phyloP scores from a whole-genome alignment of 2,113 vertebrate genomes.

The Hypocryptadius cinnamomeus region DNA sequence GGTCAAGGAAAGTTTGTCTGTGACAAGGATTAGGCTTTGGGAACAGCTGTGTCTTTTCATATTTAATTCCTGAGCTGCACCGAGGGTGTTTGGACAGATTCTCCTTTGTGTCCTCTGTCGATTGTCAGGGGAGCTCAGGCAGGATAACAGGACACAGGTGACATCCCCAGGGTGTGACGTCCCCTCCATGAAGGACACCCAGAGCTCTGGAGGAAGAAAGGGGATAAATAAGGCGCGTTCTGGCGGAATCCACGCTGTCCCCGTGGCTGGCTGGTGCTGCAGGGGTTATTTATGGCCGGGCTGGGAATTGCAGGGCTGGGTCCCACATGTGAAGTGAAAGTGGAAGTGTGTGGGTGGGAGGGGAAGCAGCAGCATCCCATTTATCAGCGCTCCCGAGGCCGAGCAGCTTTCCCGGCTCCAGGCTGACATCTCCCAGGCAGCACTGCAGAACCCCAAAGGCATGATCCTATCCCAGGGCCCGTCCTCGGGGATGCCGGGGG shows the following conservation, averaged over 20 bases:
- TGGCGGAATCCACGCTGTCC: not conserved
- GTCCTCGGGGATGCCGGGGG: rapidly evolving
- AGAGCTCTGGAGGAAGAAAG: not conserved
- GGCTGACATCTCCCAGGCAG: not conserved
- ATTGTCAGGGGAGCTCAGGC: not conserved
- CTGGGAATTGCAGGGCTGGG: conserved; percentile 31
- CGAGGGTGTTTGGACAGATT: not conserved
- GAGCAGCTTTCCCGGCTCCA: not conserved
- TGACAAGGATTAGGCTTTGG: not conserved
- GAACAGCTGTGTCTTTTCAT: conserved; percentile 39
- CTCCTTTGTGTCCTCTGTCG: not conserved
- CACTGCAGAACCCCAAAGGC: rapidly evolving
- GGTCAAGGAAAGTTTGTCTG: conserved; percentile 36
- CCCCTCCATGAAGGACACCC: not conserved
- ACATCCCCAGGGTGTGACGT: not conserved
- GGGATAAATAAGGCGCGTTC: not conserved
- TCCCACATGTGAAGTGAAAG: conserved; percentile 76
- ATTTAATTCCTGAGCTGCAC: conserved; percentile 25
- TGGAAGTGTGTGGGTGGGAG: conserved; percentile 71
- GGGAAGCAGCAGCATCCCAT: conserved; percentile 67
- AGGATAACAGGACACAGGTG: not conserved
- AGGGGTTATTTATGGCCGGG: conserved; percentile 51
- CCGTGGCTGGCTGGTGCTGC: not conserved
- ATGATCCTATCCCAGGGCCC: not conserved
- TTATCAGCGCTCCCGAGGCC: not conserved